These are phyloP conservation scores for Drosophila subsilvestris DNA, from an alignment of 2,888 invertebrate genomes.

Conservation along the genomic window DNA sequence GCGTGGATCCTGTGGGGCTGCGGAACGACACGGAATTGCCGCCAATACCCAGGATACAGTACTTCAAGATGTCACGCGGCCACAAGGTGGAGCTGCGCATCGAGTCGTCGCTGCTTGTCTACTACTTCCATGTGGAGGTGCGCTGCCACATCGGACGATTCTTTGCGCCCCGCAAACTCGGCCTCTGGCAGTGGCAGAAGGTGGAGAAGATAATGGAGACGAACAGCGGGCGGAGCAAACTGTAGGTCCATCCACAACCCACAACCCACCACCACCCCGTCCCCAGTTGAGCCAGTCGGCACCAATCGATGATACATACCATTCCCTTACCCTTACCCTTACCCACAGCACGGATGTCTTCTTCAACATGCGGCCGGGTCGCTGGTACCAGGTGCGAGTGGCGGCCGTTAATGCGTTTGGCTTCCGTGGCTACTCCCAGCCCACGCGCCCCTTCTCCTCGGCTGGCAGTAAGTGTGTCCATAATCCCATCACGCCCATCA, in stretches of 20 bases:
- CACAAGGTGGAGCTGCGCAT: constrained; percentile 86
- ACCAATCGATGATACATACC: background rate
- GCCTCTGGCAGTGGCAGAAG: constrained; percentile 86
- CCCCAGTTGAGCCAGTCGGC: background rate
- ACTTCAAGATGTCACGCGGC: constrained; percentile 85
- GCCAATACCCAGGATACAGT: constrained; percentile 87
- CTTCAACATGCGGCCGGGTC: constrained; percentile 86
- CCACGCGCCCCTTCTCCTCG: constrained; percentile 86
- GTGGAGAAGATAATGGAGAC: constrained; percentile 81
- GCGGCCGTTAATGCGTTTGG: constrained; percentile 90
- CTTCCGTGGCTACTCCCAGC: constrained; percentile 89
- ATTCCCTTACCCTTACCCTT: background rate
- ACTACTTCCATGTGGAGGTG: constrained; percentile 86
- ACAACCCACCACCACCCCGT: too few species aligned
- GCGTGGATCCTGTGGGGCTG: constrained; percentile 87
- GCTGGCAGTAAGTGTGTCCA: constrained; percentile 78
- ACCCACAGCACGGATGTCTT: constrained; percentile 79
- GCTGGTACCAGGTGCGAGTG: constrained; percentile 92
- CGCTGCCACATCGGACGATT: constrained; percentile 89
- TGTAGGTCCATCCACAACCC: constrained; percentile 46
- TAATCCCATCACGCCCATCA: background rate
- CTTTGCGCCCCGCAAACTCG: constrained; percentile 87
- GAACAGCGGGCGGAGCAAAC: constrained; percentile 66
- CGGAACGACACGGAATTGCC: constrained; percentile 86
- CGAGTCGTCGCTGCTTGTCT: constrained; percentile 77